Evolutionary conservation across 2,113 vertebrate species (phyloP).

Genomic region (Festucalex cinctus): DNA sequence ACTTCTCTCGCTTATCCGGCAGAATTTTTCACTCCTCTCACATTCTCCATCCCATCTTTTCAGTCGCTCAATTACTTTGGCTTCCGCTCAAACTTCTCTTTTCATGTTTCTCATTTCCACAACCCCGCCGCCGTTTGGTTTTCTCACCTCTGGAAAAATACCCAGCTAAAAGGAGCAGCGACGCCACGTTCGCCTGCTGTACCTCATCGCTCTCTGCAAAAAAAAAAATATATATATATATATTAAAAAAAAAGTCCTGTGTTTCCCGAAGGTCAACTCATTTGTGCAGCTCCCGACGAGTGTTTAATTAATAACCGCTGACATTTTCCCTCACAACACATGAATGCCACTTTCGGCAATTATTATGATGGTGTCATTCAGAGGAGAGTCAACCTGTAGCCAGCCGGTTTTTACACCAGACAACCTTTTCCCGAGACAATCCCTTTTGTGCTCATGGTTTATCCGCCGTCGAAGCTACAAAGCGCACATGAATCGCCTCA

Average conservation of each 20-base stretch:
- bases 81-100: background rate
- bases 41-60: background rate
- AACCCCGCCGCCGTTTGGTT: background rate
- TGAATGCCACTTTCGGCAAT: constrained; percentile 5
- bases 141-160: background rate
- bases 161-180: background rate
- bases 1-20: background rate
- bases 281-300: background rate
- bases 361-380: background rate
- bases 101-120: background rate
- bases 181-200: background rate
- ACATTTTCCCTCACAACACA: constrained; percentile 25
- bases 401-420: background rate
- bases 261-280: constrained; percentile 22
- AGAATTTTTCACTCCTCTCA: background rate
- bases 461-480: background rate
- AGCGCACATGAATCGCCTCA: background rate
- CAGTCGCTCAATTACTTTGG: background rate
- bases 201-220: constrained; percentile 7
- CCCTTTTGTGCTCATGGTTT: background rate
- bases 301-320: constrained; percentile 27
- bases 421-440: background rate
- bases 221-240: background rate
- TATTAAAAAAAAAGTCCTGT: constrained; percentile 1
- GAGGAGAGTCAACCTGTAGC: background rate